Evolutionary conservation across 2,888 invertebrate species (phyloP).

Genomic region (Habroteleia sp.): DNA sequence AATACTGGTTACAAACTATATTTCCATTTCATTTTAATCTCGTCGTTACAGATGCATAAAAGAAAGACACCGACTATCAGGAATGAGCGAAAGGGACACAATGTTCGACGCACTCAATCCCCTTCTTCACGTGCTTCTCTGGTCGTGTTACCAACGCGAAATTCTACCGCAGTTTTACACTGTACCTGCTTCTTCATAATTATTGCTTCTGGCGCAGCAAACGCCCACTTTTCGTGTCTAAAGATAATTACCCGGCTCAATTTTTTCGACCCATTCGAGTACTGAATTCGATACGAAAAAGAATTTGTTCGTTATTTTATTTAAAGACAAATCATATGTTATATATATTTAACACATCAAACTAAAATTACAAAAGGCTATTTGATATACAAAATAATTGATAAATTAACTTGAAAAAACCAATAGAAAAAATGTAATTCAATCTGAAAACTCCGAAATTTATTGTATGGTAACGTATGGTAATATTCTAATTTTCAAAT

Average conservation of each 20-base stretch:
- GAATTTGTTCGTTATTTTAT: too few relatives aligned
- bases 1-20: conserved; percentile 66
- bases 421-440: too few relatives aligned
- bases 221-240: conserved; percentile 15
- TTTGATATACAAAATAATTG: too few relatives aligned
- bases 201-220: conserved; percentile 26
- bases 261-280: too few relatives aligned
- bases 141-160: conserved; percentile 42
- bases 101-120: conserved; percentile 33
- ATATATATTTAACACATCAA: too few relatives aligned
- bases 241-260: conserved; percentile 81
- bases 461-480: too few relatives aligned
- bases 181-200: conserved; percentile 51
- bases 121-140: conserved; percentile 44
- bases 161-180: conserved; percentile 58
- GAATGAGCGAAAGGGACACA: conserved; percentile 26
- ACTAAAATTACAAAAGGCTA: too few relatives aligned
- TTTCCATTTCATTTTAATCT: conserved; percentile 62
- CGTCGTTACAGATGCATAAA: conserved; percentile 49
- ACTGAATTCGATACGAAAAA: too few relatives aligned
- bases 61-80: conserved; percentile 33
- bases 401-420: too few relatives aligned
- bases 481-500: too few relatives aligned
- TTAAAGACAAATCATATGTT: too few relatives aligned
- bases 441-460: too few relatives aligned